Evolutionary conservation across 2,888 invertebrate species (phyloP).

Genomic region (Yponomeuta sedellus): DNA sequence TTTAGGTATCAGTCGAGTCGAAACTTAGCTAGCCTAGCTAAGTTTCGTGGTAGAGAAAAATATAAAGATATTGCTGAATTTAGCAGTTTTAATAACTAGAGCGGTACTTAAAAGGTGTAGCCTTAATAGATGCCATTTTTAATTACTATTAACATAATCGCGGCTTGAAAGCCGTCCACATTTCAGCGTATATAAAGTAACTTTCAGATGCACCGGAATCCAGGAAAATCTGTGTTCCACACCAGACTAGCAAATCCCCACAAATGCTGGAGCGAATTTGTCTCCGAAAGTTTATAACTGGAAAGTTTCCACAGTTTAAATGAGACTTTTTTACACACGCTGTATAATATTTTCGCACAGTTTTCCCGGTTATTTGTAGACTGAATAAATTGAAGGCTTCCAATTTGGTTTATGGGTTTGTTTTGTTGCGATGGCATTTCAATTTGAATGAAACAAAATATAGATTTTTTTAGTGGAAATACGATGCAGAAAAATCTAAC

Average conservation of each 20-base stretch:
- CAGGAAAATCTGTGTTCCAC: conserved; percentile 44
- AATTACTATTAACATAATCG: too few species aligned
- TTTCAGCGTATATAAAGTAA: too few species aligned
- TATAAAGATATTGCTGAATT: too few species aligned
- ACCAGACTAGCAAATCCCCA: conserved; percentile 55
- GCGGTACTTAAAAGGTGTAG: too few species aligned
- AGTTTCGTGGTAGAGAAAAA: too few species aligned
- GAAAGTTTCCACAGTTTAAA: conserved; percentile 48
- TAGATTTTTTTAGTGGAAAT: background rate
- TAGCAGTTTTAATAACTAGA: too few species aligned
- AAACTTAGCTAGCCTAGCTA: too few species aligned
- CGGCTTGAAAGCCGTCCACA: too few species aligned
- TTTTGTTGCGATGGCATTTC: background rate
- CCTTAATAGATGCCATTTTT: too few species aligned
- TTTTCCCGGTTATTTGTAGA: conserved; percentile 1
- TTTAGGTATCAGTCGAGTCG: too few species aligned
- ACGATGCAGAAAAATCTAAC: too few species aligned
- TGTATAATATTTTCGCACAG: conserved; percentile 15
- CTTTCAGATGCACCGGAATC: too few species aligned
- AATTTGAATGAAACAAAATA: background rate
- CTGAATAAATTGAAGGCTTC: background rate
- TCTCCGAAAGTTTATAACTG: conserved; percentile 51
- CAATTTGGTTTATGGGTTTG: background rate
- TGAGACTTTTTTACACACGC: conserved; percentile 23
- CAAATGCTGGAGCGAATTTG: conserved; percentile 64